A percentile compares a stretch with the other conserved stretches of the same genome.
Evolutionary conservation across 2,797 vertebrate genomes (phyloP).

Genomic region (Oreochromis mossambicus): DNA sequence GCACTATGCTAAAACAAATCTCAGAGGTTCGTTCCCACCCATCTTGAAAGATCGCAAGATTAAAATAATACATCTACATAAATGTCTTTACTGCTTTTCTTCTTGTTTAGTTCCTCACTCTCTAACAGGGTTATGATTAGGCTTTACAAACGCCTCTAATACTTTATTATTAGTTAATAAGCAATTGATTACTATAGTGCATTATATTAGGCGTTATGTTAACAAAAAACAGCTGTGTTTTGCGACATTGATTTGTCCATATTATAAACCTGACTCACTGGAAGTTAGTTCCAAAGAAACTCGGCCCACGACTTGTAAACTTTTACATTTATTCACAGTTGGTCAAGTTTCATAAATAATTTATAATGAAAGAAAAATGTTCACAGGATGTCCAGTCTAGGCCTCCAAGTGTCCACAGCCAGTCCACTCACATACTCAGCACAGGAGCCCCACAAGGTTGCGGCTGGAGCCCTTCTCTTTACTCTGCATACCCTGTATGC

Average conservation of each 20-base stretch:
- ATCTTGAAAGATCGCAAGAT: neutral
- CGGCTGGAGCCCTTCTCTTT: neutral
- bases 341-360: neutral
- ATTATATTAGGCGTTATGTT: neutral
- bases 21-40: neutral
- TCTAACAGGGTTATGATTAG: neutral
- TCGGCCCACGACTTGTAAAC: neutral
- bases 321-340: neutral
- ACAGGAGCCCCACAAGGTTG: neutral
- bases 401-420: neutral
- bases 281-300: neutral
- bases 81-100: neutral
- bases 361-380: neutral
- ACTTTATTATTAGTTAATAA: neutral
- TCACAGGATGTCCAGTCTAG: neutral
- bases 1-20: neutral
- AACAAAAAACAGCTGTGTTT: neutral
- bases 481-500: neutral
- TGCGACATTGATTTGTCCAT: neutral
- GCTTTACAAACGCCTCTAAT: neutral
- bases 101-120: neutral
- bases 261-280: neutral
- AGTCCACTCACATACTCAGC: neutral
- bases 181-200: neutral
- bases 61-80: neutral